A percentile compares a stretch with the other conserved stretches of the same genome.
Conservation (phyloP, 2,113 vertebrate genomes). For the Perca schrenkii region DNA sequence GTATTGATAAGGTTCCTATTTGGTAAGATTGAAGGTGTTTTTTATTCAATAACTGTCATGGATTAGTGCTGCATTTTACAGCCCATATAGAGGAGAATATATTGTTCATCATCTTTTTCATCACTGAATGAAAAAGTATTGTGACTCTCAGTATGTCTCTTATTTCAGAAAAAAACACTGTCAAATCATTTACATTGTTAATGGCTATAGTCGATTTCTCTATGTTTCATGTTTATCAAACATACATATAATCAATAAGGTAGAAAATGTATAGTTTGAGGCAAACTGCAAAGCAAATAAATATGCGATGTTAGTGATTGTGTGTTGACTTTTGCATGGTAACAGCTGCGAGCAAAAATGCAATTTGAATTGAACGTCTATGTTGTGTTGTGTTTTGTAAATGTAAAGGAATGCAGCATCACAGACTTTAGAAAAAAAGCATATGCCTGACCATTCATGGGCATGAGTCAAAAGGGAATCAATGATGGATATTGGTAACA, state of each 20-base stretch:
- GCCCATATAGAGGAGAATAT: neutral
- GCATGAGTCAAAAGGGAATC: neutral
- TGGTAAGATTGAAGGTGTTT: neutral
- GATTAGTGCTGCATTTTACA: slow-evolving; percentile 2
- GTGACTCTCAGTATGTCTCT: neutral
- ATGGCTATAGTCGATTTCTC: neutral
- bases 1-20: neutral
- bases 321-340: neutral
- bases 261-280: neutral
- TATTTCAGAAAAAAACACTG: neutral
- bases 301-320: neutral
- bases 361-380: neutral
- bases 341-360: neutral
- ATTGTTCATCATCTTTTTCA: neutral
- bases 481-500: neutral
- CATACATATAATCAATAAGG: neutral
- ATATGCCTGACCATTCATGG: neutral
- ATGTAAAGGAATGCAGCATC: neutral
- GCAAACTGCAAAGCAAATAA: slow-evolving; percentile 4
- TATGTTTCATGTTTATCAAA: neutral
- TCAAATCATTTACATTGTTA: neutral
- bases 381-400: neutral
- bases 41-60: neutral
- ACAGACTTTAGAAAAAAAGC: neutral
- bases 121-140: neutral